These are phyloP conservation scores for Lophius americanus DNA, from an alignment of 2,797 vertebrate genomes.

Conservation along the genomic window DNA sequence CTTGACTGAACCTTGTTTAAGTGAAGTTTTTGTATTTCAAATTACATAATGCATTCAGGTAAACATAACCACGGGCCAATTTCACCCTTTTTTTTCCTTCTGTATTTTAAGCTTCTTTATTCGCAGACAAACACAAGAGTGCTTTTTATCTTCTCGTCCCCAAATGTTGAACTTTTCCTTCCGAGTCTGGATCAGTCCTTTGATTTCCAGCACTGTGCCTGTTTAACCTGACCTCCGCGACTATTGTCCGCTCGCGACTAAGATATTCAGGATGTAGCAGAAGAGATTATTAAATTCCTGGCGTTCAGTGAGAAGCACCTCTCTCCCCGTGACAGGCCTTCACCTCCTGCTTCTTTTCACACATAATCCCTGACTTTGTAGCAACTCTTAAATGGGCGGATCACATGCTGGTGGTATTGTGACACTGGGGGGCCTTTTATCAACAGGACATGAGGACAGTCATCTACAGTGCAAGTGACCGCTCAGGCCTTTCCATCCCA, in stretches of 20 bases:
- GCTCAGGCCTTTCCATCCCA: conserved; percentile 32
- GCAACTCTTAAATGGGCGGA: conserved; percentile 47
- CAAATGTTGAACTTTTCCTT: background rate
- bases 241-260: conserved; percentile 20
- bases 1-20: too few relatives aligned
- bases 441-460: conserved; percentile 56
- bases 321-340: conserved; percentile 44
- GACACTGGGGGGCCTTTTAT: conserved; percentile 49
- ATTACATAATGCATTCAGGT: too few relatives aligned
- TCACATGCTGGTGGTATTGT: conserved; percentile 63
- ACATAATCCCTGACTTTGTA: conserved; percentile 62
- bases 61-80: too few relatives aligned
- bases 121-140: background rate
- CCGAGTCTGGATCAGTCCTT: background rate
- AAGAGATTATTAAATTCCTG: conserved; percentile 69
- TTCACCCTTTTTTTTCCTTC: too few relatives aligned
- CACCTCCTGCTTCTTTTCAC: conserved; percentile 60
- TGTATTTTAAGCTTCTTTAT: background rate
- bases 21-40: too few relatives aligned
- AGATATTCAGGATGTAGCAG: conserved; percentile 42
- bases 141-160: background rate
- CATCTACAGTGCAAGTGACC: conserved; percentile 64
- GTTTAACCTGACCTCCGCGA: conserved; percentile 1
- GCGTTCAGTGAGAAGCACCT: conserved; percentile 55
- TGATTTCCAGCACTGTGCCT: background rate